These are phyloP conservation scores for Micromesistius poutassou DNA, from an alignment of 2,797 vertebrate species.

Conservation along the genomic window DNA sequence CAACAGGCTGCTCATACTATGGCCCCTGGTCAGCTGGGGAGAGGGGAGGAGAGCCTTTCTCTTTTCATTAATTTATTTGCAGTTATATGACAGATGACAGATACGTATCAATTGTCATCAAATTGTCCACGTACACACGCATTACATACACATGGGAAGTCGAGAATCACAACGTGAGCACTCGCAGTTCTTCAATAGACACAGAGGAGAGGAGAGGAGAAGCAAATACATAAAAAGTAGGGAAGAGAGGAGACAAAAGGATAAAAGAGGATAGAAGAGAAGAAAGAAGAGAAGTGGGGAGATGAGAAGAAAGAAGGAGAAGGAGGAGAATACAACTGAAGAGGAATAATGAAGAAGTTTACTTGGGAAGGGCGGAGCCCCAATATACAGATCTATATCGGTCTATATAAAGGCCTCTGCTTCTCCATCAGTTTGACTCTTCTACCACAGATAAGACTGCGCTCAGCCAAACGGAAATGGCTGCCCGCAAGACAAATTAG, in stretches of 20 bases:
- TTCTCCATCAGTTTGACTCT: neutral
- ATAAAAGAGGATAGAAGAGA: too few species aligned
- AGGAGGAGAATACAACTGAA: neutral
- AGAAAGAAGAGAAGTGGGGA: neutral
- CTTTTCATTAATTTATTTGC: too few species aligned
- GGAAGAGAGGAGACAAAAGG: too few species aligned
- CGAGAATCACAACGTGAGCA: neutral
- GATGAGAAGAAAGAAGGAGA: neutral
- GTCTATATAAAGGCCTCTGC: neutral
- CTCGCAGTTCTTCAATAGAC: too few species aligned
- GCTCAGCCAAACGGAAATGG: neutral
- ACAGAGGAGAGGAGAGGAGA: too few species aligned
- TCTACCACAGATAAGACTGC: neutral
- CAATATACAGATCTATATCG: too few species aligned
- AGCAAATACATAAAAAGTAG: too few species aligned
- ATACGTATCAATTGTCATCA: too few species aligned
- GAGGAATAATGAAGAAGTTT: too few species aligned
- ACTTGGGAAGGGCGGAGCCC: too few species aligned
- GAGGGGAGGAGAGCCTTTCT: neutral
- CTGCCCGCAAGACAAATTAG: neutral
- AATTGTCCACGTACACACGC: neutral
- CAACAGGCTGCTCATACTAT: slow-evolving; percentile 75
- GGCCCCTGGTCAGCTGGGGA: slow-evolving; percentile 69
- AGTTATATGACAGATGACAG: neutral
- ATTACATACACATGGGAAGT: neutral